Percentiles rank a stretch among this genome's conserved stretches.
Evolutionary conservation across 2,113 vertebrate species (phyloP).

Genomic region (Enhydra lutris): DNA sequence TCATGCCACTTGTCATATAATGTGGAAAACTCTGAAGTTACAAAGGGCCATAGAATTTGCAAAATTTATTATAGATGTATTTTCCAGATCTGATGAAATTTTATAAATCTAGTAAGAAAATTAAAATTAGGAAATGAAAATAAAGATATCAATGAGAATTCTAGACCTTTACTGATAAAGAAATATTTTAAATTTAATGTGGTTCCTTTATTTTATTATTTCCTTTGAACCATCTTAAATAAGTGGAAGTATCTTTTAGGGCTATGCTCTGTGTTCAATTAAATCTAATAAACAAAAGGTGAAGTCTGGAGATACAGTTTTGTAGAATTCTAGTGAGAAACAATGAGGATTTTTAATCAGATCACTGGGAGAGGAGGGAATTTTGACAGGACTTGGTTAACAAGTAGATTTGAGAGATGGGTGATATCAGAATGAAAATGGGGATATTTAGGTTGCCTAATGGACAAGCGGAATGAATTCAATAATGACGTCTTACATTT

Average conservation of each 20-base stretch:
- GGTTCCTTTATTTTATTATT: not conserved
- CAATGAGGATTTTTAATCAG: not conserved
- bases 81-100: not conserved
- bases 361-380: not conserved
- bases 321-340: not conserved
- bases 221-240: slow-evolving; percentile 1
- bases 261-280: not conserved
- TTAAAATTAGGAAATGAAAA: slow-evolving; percentile 16
- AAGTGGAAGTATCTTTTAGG: not conserved
- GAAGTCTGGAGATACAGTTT: not conserved
- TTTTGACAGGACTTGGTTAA: not conserved
- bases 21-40: not conserved
- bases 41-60: not conserved
- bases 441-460: not conserved
- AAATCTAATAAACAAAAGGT: not conserved
- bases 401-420: not conserved
- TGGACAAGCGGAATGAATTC: not conserved
- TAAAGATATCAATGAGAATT: not conserved
- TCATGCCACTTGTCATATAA: not conserved
- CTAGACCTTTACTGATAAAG: not conserved
- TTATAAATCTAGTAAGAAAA: not conserved
- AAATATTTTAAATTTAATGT: not conserved
- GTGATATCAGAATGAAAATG: not conserved
- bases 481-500: not conserved
- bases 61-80: not conserved